phyloP scores from a whole-genome alignment of 2,113 vertebrate species.

The Oncorhynchus tshawytscha region DNA sequence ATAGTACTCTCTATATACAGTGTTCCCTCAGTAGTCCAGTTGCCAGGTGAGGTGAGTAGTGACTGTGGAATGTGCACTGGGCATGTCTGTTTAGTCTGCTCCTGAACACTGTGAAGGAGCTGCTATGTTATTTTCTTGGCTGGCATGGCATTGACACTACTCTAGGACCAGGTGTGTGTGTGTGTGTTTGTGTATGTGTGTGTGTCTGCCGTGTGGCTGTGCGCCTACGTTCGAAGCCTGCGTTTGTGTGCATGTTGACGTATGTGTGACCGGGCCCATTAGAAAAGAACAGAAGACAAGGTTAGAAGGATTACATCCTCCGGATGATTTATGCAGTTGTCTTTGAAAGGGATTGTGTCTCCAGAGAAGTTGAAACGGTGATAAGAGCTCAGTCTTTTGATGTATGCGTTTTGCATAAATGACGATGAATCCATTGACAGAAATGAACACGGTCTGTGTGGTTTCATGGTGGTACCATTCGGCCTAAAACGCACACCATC shows the following conservation, averaged over 20 bases:
- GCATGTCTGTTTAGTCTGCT: constrained; percentile 48
- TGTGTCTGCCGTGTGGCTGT: too few species aligned
- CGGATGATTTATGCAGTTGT: neutral
- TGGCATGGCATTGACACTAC: neutral
- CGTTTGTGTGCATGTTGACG: too few species aligned
- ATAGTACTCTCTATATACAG: neutral
- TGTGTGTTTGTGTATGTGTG: too few species aligned
- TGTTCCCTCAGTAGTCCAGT: neutral
- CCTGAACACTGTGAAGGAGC: constrained; percentile 26
- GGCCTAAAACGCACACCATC: neutral
- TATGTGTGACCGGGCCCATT: neutral
- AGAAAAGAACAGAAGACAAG: neutral
- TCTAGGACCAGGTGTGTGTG: too few species aligned
- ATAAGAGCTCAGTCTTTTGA: neutral
- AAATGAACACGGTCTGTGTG: neutral
- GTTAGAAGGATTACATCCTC: neutral
- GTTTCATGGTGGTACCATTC: neutral
- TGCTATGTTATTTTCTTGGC: constrained; percentile 8
- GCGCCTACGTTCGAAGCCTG: too few species aligned
- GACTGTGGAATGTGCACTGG: constrained; percentile 16
- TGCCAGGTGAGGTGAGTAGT: constrained; percentile 8
- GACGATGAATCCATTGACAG: neutral
- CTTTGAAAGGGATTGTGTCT: neutral
- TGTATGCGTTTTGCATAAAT: neutral
- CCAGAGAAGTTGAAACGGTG: neutral